These are phyloP conservation scores for Aphelocoma coerulescens DNA, from an alignment of 2,113 vertebrate genomes.

Conservation along the genomic window DNA sequence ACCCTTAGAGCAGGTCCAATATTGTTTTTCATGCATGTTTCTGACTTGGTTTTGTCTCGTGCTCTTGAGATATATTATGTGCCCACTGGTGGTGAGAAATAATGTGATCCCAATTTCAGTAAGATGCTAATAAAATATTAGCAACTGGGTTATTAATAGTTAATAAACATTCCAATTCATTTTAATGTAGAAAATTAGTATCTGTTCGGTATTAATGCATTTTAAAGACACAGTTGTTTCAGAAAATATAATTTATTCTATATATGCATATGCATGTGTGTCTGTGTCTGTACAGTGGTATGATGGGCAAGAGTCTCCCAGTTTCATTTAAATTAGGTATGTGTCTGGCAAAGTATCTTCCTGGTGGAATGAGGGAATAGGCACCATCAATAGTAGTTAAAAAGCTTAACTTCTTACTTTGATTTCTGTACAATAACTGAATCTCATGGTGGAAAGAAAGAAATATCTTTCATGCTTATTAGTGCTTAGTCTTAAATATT, in stretches of 20 bases:
- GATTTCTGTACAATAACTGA: not conserved
- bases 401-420: not conserved
- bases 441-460: not conserved
- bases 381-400: not conserved
- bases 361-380: not conserved
- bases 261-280: accelerated
- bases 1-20: not conserved
- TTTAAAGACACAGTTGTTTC: not conserved
- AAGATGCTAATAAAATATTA: not conserved
- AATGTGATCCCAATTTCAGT: not conserved
- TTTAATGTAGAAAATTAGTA: not conserved
- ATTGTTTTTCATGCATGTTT: not conserved
- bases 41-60: not conserved
- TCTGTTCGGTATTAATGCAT: not conserved
- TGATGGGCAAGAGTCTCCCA: not conserved
- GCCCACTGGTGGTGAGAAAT: not conserved
- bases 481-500: not conserved
- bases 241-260: not conserved
- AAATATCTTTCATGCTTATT: not conserved
- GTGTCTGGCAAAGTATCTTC: not conserved
- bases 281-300: not conserved
- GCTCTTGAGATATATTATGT: not conserved
- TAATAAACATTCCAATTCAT: not conserved
- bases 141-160: not conserved
- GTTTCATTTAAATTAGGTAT: not conserved